A percentile compares a stretch with the other conserved stretches of the same genome.
Conservation (phyloP, 1,140 invertebrate genomes). For the Lucilia sericata region DNA sequence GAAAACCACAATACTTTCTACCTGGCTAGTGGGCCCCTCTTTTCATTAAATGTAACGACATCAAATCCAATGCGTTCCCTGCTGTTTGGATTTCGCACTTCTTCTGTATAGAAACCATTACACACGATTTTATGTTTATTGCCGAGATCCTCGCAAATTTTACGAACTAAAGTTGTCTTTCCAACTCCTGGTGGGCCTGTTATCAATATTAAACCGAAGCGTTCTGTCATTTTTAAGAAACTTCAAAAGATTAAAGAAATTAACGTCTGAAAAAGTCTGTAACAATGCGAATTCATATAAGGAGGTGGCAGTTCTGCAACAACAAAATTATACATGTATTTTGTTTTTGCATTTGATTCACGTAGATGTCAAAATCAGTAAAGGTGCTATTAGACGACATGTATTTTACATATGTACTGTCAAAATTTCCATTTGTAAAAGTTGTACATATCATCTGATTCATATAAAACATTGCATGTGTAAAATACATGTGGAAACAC, state of each 20-base stretch:
- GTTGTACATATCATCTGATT: no score
- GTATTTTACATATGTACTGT: no score
- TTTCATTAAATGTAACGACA: slow-evolving; percentile 70
- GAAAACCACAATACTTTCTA: not conserved
- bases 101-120: slow-evolving; percentile 77
- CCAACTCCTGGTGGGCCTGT: slow-evolving; percentile 64
- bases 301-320: no score
- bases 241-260: not conserved
- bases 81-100: slow-evolving; percentile 67
- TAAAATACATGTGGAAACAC: no score
- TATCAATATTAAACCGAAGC: slow-evolving; percentile 49
- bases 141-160: slow-evolving; percentile 68
- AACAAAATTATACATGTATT: no score
- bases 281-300: no score
- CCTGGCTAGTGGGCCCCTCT: slow-evolving; percentile 69
- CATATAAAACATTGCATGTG: no score
- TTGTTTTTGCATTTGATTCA: no score
- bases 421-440: no score
- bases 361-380: no score
- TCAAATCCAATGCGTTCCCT: slow-evolving; percentile 73
- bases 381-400: no score
- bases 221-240: not conserved
- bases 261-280: not conserved
- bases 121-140: slow-evolving; percentile 61
- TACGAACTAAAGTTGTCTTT: slow-evolving; percentile 75